Conservation (phyloP, 2,888 invertebrate species). For the Mimas tiliae region DNA sequence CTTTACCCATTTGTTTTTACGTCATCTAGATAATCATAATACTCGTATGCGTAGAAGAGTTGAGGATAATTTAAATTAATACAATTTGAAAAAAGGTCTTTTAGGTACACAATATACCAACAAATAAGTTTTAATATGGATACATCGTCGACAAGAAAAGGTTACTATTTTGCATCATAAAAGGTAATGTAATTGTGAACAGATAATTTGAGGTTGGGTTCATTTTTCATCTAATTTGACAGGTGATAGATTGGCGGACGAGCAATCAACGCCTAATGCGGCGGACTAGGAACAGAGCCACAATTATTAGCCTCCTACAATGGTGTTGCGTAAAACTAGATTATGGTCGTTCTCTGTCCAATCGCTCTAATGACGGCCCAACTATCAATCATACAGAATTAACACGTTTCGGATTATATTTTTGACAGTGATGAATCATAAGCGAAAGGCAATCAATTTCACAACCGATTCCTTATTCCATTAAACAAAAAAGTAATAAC, state of each 20-base stretch:
- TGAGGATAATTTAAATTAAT: neutral
- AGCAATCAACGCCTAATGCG: slow-evolving; percentile 59
- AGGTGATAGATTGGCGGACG: slow-evolving; percentile 50
- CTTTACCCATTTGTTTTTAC: neutral
- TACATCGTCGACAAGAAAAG: neutral
- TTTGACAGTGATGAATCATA: slow-evolving; percentile 84
- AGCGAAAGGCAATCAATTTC: slow-evolving; percentile 83
- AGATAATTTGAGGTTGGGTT: slow-evolving; percentile 34
- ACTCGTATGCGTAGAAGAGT: neutral
- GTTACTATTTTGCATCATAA: slow-evolving; percentile 34
- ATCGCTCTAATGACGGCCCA: slow-evolving; percentile 69
- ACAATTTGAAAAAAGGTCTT: neutral
- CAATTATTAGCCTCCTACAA: slow-evolving; percentile 57
- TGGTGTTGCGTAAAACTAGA: slow-evolving; percentile 79
- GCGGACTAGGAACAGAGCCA: slow-evolving; percentile 43
- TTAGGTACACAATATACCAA: neutral
- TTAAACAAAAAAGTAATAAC: slow-evolving; percentile 84
- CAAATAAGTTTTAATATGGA: neutral
- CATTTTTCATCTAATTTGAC: slow-evolving; percentile 56
- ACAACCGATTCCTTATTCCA: slow-evolving; percentile 83
- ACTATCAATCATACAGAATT: slow-evolving; percentile 83
- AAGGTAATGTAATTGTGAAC: slow-evolving; percentile 37
- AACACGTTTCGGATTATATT: slow-evolving; percentile 81
- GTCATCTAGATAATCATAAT: neutral
- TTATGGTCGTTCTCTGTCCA: slow-evolving; percentile 55